These are phyloP conservation scores for Apeira syringaria DNA, from an alignment of 2,888 invertebrate genomes.

Conservation along the genomic window DNA sequence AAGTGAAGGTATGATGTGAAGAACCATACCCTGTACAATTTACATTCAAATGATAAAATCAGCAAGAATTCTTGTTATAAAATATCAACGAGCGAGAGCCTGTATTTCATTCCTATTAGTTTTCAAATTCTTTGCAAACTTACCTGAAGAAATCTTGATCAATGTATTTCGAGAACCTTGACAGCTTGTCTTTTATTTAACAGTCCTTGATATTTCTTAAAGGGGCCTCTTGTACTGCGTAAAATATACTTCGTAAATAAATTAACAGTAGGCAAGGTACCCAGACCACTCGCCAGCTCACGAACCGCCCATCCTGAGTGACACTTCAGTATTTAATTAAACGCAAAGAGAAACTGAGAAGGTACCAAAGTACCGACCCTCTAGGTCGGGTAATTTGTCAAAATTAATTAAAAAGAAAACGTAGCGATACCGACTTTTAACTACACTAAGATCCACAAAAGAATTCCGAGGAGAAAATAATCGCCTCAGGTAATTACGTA, in stretches of 20 bases:
- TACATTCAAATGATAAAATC: too few species aligned
- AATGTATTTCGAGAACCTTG: background rate
- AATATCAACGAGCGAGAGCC: too few species aligned
- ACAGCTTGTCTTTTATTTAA: background rate
- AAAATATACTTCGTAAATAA: constrained; percentile 37
- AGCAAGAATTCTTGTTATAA: too few species aligned
- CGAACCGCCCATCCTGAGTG: constrained; percentile 67
- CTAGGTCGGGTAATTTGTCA: constrained; percentile 79
- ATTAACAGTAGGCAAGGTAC: constrained; percentile 53
- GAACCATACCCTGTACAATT: too few species aligned
- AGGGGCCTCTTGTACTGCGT: too few species aligned
- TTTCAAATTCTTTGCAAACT: too few species aligned
- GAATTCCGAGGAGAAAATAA: constrained; percentile 39
- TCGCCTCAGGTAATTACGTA: constrained; percentile 17
- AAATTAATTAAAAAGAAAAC: constrained; percentile 83
- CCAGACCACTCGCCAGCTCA: constrained; percentile 34
- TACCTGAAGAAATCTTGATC: too few species aligned
- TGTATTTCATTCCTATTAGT: too few species aligned
- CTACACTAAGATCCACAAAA: constrained; percentile 53
- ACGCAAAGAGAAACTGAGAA: constrained; percentile 75
- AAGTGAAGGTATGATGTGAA: too few species aligned
- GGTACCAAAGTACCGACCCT: constrained; percentile 34
- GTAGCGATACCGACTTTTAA: constrained; percentile 62
- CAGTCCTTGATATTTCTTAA: background rate
- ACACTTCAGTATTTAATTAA: constrained; percentile 82